Evolutionary conservation across 2,888 invertebrate genomes (phyloP).

Genomic region (Tricholauxania praeusta): DNA sequence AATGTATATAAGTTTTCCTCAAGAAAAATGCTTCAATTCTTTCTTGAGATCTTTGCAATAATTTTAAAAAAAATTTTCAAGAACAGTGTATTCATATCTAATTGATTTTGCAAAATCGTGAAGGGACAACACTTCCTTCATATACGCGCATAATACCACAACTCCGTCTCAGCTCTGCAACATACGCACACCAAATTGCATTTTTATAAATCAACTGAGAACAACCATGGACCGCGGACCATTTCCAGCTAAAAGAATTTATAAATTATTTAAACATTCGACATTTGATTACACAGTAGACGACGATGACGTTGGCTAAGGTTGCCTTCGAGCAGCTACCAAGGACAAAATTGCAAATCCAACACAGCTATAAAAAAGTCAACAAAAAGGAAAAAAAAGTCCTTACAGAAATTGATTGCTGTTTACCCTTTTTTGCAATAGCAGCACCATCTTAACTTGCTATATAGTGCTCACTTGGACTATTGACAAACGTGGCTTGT

Average conservation of each 20-base stretch:
- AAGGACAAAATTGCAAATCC: constrained; percentile 13
- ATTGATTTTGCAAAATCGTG: constrained; percentile 4
- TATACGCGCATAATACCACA: neutral
- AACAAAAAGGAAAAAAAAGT: constrained; percentile 22
- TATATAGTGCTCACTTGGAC: neutral
- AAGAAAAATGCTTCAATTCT: no score
- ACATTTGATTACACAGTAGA: neutral
- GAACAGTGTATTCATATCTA: neutral
- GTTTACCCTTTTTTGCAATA: constrained; percentile 11
- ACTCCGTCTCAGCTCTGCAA: neutral
- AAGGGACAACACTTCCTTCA: neutral
- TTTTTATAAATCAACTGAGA: constrained; percentile 21
- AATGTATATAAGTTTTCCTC: no score
- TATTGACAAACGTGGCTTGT: constrained; percentile 37
- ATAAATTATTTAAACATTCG: constrained; percentile 31
- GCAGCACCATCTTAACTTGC: neutral
- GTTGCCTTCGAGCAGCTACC: neutral
- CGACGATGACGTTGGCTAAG: neutral
- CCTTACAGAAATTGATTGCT: constrained; percentile 28
- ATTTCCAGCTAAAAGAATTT: constrained; percentile 20
- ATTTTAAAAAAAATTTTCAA: no score
- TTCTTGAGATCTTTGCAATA: no score
- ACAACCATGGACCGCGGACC: neutral
- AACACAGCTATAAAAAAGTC: neutral
- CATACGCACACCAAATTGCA: constrained; percentile 20